Base-by-base conservation (phyloP, 2,113 vertebrate genomes). In the Halichoeres trimaculatus region DNA sequence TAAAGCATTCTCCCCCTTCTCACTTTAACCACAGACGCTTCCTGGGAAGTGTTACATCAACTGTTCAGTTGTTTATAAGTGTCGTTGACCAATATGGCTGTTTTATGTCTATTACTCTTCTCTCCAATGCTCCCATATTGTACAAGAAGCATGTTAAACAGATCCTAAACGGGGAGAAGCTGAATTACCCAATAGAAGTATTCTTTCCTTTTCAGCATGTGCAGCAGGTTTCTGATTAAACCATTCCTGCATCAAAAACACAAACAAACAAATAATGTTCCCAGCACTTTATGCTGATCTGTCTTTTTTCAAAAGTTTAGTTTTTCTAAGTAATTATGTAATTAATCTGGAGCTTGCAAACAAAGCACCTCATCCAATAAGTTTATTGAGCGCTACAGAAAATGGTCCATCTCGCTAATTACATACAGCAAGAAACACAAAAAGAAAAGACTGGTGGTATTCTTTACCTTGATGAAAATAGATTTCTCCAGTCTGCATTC, bases 111-210 rank as follows among this genome's bases (percentile, higher is more conserved):
- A 3, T 11, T 4, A 8, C 36, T 24, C 1, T 0, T 38, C 16
- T 23, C 22, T 55, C 58, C 34, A 64, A 11, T 4, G 43, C 36
- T 0, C 2, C 34, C 78, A 12, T 74, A 22, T 8, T 26, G 30
- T 1, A 17, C n/a, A 22, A 23, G 60, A 74, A 61, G 41, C 38
- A 74, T 57, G 51, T 62, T 70, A 52, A 24, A 8, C 10, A 38
- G 50, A 36, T 76, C 23, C 20, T 16, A 2, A 16, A 23, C 20
- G 16, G 12, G 14, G 5, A 16, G 41, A 17, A 16, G 16, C 35
- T 60, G 47, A 76, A 54, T 64, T 26, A 30, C n/a, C 35, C 19
- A 40, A 20, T 43, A 7, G 8, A 7, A 3, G 8, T 51, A 12
- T 17, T 22, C n/a, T 47, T 20, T 57, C 63, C 17, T 45, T 56